Conservation (phyloP, 2,113 vertebrate species). For the Corythaixoides concolor region DNA sequence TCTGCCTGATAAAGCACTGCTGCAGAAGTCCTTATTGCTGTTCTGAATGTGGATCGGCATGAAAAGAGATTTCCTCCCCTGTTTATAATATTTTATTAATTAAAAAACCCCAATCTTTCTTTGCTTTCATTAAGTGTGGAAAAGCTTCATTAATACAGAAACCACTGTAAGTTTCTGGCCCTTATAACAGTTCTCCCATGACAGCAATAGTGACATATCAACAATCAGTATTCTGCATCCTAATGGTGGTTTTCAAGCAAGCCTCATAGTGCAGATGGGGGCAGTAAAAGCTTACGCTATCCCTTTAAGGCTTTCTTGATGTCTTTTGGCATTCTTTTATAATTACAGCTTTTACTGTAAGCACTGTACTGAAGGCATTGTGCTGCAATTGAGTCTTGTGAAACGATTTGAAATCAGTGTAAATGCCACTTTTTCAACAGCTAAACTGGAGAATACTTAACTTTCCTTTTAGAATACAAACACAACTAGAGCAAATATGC, state of each 20-base stretch:
- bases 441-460: conserved; percentile 38
- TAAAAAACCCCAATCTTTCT: conserved; percentile 56
- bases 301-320: conserved; percentile 70
- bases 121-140: conserved; percentile 71
- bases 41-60: conserved; percentile 5
- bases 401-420: conserved; percentile 21
- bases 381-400: conserved; percentile 5
- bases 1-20: conserved; percentile 41
- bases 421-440: conserved; percentile 41
- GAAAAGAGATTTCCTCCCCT: conserved; percentile 43
- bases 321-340: conserved; percentile 62
- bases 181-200: conserved; percentile 62
- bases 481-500: conserved; percentile 27
- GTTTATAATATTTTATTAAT: conserved; percentile 75
- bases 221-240: conserved; percentile 71
- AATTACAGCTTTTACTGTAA: conserved; percentile 71
- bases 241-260: conserved; percentile 74
- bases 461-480: conserved; percentile 50
- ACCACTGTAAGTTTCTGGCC: conserved; percentile 50
- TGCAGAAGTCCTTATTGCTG: conserved; percentile 38
- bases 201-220: conserved; percentile 70
- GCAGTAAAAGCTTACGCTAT: conserved; percentile 73
- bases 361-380: conserved; percentile 45
- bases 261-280: conserved; percentile 73
- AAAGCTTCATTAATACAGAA: conserved; percentile 73